These are phyloP conservation scores for Apodemia zela DNA, from an alignment of 2,888 invertebrate species.

Conservation along the genomic window DNA sequence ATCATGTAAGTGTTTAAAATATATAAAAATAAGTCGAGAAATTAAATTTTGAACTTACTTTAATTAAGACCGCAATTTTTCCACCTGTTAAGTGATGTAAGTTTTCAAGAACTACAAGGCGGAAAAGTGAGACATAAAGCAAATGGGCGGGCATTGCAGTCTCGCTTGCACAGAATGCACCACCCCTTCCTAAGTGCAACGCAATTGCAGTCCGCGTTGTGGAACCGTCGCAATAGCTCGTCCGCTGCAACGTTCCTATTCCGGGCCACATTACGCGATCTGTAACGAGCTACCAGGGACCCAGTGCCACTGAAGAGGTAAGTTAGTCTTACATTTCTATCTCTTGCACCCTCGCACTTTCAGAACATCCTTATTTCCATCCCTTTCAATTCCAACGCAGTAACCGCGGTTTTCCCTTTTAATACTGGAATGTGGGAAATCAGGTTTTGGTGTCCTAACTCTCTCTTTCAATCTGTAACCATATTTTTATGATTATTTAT, in stretches of 20 bases:
- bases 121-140: constrained; percentile 76
- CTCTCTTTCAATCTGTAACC: constrained; percentile 76
- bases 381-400: constrained; percentile 44
- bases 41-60: constrained; percentile 1
- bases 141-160: constrained; percentile 78
- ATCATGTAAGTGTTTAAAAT: not conserved
- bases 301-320: constrained; percentile 63
- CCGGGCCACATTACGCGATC: constrained; percentile 62
- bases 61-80: constrained; percentile 26
- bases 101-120: constrained; percentile 65
- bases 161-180: constrained; percentile 77
- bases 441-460: constrained; percentile 72
- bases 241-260: constrained; percentile 49
- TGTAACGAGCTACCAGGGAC: constrained; percentile 76
- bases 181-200: constrained; percentile 62
- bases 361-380: constrained; percentile 42
- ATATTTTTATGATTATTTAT: constrained; percentile 16
- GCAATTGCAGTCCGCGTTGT: constrained; percentile 64
- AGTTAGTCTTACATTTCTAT: constrained; percentile 62
- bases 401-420: constrained; percentile 74
- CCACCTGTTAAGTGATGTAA: constrained; percentile 45
- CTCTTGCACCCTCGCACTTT: constrained; percentile 51
- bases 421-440: constrained; percentile 74
- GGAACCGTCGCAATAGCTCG: constrained; percentile 59
- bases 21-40: not conserved